A percentile compares a stretch with the other conserved stretches of the same genome.
Evolutionary conservation across 2,797 vertebrate species (phyloP).

Genomic region (Lepus townsendii): DNA sequence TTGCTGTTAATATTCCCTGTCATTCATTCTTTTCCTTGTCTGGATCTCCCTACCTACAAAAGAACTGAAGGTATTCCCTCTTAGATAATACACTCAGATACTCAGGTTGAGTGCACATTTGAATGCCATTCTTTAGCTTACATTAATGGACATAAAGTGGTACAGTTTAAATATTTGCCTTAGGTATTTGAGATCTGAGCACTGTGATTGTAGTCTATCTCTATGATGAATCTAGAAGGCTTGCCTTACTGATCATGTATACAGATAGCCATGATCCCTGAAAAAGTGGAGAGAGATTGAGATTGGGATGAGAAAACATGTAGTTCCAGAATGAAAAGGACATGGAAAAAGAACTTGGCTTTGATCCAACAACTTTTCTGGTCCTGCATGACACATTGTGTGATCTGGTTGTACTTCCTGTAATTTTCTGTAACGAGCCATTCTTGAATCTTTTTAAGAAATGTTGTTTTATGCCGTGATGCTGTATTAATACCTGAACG

Average conservation of each 20-base stretch:
- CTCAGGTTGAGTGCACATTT: not conserved
- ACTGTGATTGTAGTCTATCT: not conserved
- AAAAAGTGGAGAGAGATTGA: not conserved
- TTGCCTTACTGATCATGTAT: not conserved
- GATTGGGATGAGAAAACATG: not conserved
- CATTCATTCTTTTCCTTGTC: not conserved
- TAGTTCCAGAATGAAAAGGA: not conserved
- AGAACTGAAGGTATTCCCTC: not conserved
- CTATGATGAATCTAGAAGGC: not conserved
- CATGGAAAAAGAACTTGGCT: not conserved
- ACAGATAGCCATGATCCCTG: not conserved
- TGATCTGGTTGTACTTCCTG: not conserved
- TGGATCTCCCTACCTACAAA: not conserved
- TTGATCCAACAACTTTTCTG: not conserved
- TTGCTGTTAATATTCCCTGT: not conserved
- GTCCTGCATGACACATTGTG: not conserved
- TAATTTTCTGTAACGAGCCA: not conserved
- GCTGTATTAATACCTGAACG: not conserved
- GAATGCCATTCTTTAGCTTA: not conserved
- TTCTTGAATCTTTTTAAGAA: constrained; percentile 5
- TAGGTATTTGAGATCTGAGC: not conserved
- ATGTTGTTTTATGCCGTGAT: not conserved
- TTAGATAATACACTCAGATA: not conserved
- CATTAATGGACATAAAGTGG: not conserved
- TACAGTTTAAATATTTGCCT: not conserved